Evolutionary conservation across 1,140 invertebrate species (phyloP).

Genomic region (Eueides isabella): DNA sequence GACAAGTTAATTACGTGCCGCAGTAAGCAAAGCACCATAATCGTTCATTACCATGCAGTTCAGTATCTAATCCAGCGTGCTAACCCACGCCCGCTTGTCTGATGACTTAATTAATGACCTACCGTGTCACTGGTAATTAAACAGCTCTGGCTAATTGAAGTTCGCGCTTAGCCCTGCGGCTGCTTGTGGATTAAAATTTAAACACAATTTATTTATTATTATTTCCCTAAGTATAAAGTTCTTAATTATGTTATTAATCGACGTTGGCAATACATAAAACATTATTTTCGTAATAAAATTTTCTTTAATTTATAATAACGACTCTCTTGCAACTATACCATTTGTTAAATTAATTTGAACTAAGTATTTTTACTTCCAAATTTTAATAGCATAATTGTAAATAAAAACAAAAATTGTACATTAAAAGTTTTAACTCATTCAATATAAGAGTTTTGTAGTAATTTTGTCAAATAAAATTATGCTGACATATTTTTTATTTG

Average conservation of each 20-base stretch:
- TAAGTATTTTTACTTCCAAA: too few species aligned
- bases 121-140: constrained; percentile 77
- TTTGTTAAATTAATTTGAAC: too few species aligned
- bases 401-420: too few species aligned
- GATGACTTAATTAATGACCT: constrained; percentile 80
- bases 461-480: too few species aligned
- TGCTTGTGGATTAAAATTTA: constrained; percentile 65
- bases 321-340: too few species aligned
- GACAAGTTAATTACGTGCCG: constrained; percentile 48
- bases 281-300: background rate
- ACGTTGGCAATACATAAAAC: background rate
- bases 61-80: constrained; percentile 64
- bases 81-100: constrained; percentile 66
- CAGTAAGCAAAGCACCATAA: constrained; percentile 51
- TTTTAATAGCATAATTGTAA: too few species aligned
- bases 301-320: too few species aligned
- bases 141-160: constrained; percentile 74
- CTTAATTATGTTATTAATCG: background rate
- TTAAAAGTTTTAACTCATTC: too few species aligned
- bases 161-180: constrained; percentile 58
- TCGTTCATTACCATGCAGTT: constrained; percentile 68
- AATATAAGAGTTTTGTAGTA: too few species aligned
- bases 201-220: constrained; percentile 52
- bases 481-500: too few species aligned
- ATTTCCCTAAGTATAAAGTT: background rate